Conservation (phyloP, 2,113 vertebrate species). For the Hiodon tergisus region DNA sequence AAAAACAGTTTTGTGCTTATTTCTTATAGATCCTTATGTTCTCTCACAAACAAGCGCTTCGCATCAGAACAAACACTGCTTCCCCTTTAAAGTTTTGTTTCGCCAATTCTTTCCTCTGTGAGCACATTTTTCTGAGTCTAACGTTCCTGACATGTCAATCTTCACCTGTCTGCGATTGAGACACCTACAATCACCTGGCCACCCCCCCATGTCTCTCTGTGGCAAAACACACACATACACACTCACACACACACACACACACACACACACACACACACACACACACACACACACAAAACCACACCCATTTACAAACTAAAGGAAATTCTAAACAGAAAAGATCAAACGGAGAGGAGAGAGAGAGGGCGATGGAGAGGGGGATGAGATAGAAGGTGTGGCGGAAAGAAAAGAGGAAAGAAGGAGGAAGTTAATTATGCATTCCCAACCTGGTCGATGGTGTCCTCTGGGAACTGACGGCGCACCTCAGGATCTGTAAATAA, state of each 20-base stretch:
- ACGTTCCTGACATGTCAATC: too few relatives aligned
- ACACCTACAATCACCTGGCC: neutral
- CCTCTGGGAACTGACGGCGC: slow-evolving; percentile 84
- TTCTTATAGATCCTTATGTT: too few relatives aligned
- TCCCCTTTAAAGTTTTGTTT: too few relatives aligned
- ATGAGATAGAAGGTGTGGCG: neutral
- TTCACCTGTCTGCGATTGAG: neutral
- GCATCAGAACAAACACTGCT: too few relatives aligned
- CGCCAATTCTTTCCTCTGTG: too few relatives aligned
- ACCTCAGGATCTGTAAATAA: slow-evolving; percentile 89
- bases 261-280: slow-evolving; percentile 9
- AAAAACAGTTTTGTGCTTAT: too few relatives aligned
- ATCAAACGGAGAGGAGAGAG: neutral
- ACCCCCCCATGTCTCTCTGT: neutral
- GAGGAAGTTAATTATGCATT: slow-evolving; percentile 69
- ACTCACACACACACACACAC: neutral
- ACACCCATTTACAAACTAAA: slow-evolving; percentile 49
- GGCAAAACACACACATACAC: neutral
- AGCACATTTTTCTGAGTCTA: too few relatives aligned
- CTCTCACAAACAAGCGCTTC: too few relatives aligned
- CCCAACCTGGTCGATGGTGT: slow-evolving; percentile 91
- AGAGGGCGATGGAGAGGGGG: neutral
- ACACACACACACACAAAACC: slow-evolving; percentile 16
- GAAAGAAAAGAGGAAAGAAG: neutral
- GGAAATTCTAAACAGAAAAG: slow-evolving; percentile 73